Evolutionary conservation across 23 tunicate genomes (phyloP), one percentile per base, ranked within the genome.

Genomic region (Trididemnum nubilum): DNA sequence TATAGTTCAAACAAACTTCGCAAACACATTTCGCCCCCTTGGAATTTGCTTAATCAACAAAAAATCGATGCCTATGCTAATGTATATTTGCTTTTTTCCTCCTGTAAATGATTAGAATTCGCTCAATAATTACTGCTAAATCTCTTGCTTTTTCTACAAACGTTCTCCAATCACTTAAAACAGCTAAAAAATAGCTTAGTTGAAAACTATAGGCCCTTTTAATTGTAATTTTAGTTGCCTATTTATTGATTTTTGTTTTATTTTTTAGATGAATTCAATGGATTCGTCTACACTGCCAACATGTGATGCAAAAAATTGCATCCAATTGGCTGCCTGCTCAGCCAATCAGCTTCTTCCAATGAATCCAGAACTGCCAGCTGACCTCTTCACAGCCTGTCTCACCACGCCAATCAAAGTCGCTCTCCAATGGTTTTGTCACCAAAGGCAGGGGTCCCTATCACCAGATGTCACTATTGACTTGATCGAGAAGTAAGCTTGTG

Each of bases 281-380:
- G 84, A 89, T 51, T 71, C 94, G 1, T 69, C 76, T 3, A 75
- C 76, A 2, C 31, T 86, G 34, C 76, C 75, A 35, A 76, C 70
- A 40, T 91, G 91, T 51, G 89, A 91, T 59, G 87, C 86, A 0
- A 83, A 81, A 78, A 88, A 88, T 39, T 87, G 93, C 83, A 93
- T 93, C 71, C 98, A 87, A 61, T 80, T 93, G 35, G 98, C 98
- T 34, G 93, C 98, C 7, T 93, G 98, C 73, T 84, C 93, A 2
- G 88, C 83, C 73, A 72, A 63, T 36, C 89, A 93, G 79, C 85
- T 94, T 19, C 88, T 89, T 1, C 98, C 98, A 22, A 94, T 94
- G 95, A 94, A 94, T 64, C 94, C 95, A 0, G 95, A 94, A 30
- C 82, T 94, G 24, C 95, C 98, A 1, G 98, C 98, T 34, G 98